Evolutionary conservation across 1,140 invertebrate species (phyloP), one percentile per base, ranked within the genome.

Genomic region (Panagrolaimus sp.): DNA sequence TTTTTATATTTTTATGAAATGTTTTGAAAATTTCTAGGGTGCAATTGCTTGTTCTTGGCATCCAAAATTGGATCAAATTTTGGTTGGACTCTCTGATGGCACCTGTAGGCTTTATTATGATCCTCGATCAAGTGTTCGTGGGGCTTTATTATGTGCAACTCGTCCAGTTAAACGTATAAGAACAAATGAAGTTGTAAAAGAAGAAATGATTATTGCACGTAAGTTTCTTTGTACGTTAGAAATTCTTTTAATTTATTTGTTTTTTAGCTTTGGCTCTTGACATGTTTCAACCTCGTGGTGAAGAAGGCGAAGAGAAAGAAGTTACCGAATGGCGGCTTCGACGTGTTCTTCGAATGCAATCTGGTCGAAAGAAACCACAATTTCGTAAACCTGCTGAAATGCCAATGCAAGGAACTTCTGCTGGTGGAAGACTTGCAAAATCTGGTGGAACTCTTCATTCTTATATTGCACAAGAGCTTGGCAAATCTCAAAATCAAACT

Each of bases 361-460:
- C 94, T 77, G 91, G 93, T 64, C 85, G 85, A n/a, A 86, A 85
- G 92, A 78, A 94, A 96, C 87, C 95, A 92, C 0, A 96, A 94
- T 84, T 96, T 93, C 0, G 88, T 88, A 71, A 84, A 91, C 75
- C 96, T 93, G n/a, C 80, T 10, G 95, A 98, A 85, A 85, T 98
- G 58, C 96, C 96, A 0, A 93, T 98, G n/a, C 85, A 83, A 65
- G 96, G 94, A 17, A 86, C 87, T 68, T 55, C 32, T 63, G 67
- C 66, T n/a, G 71, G 72, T 44, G 73, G 68, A n/a, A 71, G 73
- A 26, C 90, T 98, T 3, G 94, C 92, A 0, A 90, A 91, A 0
- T 93, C 93, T 63, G 96, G 96, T 38, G 93, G 92, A 68, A 98
- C 96, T 0, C 86, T 98, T 0, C 95, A 93, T 72, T 97, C 94